phyloP scores from a whole-genome alignment of 2,797 vertebrate genomes.

The Bradypodion pumilum region DNA sequence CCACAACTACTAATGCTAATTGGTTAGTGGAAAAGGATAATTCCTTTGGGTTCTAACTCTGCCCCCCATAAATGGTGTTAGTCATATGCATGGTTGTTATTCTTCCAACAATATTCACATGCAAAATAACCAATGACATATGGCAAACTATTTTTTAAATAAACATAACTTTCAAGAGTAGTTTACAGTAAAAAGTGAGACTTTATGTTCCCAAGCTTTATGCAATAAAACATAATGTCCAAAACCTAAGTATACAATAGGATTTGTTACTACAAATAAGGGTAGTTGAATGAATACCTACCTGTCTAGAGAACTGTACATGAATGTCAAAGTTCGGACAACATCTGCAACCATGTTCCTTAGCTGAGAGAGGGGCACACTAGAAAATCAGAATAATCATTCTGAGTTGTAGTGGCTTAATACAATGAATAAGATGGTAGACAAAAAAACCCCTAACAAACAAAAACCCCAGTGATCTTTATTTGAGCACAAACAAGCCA shows the following conservation, averaged over 20 bases:
- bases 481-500: not conserved
- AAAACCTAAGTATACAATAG: not conserved
- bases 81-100: not conserved
- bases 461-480: not conserved
- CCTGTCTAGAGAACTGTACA: constrained; percentile 91
- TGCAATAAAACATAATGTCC: not conserved
- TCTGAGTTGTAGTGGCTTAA: constrained; percentile 16
- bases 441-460: not conserved
- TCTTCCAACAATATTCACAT: not conserved
- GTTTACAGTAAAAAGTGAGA: not conserved
- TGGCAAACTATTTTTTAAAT: not conserved
- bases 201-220: not conserved
- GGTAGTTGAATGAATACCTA: constrained; percentile 65
- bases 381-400: constrained; percentile 58
- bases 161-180: not conserved
- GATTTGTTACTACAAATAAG: constrained; percentile 18
- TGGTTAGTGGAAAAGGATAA: no score
- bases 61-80: no score
- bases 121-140: not conserved
- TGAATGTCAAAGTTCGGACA: constrained; percentile 88
- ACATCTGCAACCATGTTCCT: constrained; percentile 86
- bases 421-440: not conserved
- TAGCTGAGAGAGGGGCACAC: constrained; percentile 88
- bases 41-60: no score
- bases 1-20: no score